phyloP scores from a whole-genome alignment of 2,888 invertebrate genomes.

The Andrena bicolor region DNA sequence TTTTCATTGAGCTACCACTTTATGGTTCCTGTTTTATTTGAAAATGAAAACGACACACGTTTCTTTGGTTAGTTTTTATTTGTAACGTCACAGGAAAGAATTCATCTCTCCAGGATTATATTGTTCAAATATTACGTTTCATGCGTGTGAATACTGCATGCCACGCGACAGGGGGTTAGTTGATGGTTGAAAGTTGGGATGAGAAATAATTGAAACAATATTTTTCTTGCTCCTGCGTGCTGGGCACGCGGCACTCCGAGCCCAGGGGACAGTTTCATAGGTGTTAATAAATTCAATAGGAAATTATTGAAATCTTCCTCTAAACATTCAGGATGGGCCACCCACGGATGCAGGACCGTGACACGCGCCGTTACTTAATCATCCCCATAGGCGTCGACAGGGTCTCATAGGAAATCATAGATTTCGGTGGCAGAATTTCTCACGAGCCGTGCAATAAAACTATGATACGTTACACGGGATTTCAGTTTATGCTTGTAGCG shows the following conservation, averaged over 20 bases:
- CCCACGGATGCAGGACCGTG: constrained; percentile 51
- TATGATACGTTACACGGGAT: background rate
- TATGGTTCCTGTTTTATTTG: background rate
- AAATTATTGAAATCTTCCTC: constrained; percentile 68
- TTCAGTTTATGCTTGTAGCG: background rate
- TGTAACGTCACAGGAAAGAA: no score
- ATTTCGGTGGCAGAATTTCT: constrained; percentile 6
- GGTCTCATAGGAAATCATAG: constrained; percentile 16
- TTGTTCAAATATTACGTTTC: background rate
- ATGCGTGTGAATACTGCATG: background rate
- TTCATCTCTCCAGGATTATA: no score
- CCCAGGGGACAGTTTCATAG: constrained; percentile 19
- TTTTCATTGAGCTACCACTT: background rate
- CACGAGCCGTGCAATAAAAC: background rate
- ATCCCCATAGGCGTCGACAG: constrained; percentile 44
- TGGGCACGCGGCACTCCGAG: background rate
- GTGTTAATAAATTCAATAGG: constrained; percentile 62
- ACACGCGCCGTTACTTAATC: constrained; percentile 60
- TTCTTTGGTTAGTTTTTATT: no score
- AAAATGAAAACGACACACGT: no score
- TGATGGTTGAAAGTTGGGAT: background rate
- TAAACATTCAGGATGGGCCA: constrained; percentile 49
- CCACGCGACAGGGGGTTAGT: background rate
- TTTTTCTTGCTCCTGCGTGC: constrained; percentile 19
- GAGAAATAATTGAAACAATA: constrained; percentile 15